Conservation (phyloP, 2,113 vertebrate species). For the Sebastes fasciatus region DNA sequence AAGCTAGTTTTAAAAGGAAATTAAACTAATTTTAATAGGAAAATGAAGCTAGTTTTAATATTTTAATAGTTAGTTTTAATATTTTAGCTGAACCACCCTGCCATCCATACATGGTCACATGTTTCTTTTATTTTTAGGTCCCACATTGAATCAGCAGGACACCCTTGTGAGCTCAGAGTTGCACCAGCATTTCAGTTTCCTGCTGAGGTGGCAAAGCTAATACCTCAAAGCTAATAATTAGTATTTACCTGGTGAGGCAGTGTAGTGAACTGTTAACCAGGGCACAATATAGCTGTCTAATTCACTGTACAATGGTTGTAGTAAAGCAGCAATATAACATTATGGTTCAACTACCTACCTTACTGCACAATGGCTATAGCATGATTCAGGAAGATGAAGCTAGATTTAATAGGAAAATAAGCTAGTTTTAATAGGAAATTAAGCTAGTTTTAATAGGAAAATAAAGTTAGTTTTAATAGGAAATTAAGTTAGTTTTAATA, state of each 20-base stretch:
- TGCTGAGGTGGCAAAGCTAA: conserved; percentile 81
- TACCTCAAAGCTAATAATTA: conserved; percentile 31
- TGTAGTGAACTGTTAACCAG: background rate
- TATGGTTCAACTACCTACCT: background rate
- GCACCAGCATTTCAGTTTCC: conserved; percentile 83
- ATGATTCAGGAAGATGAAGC: background rate
- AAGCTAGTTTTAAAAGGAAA: background rate
- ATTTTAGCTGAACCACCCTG: background rate
- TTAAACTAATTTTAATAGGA: too few species aligned
- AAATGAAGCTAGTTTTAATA: background rate
- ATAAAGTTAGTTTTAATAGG: conserved; percentile 13
- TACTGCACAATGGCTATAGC: background rate
- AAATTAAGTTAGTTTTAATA: too few species aligned
- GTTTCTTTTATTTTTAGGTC: conserved; percentile 75
- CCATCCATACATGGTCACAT: background rate
- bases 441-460: background rate
- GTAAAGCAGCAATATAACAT: background rate
- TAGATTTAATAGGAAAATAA: background rate
- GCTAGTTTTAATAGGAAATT: too few species aligned
- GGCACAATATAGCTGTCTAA: background rate
- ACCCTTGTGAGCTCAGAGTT: conserved; percentile 89
- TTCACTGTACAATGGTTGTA: background rate
- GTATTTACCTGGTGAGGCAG: background rate
- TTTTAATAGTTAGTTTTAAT: background rate
- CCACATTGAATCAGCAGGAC: conserved; percentile 91